Percentiles rank a stretch among this genome's conserved stretches.
Conservation (phyloP, 2,888 invertebrate species). For the Ophion slaviceki region DNA sequence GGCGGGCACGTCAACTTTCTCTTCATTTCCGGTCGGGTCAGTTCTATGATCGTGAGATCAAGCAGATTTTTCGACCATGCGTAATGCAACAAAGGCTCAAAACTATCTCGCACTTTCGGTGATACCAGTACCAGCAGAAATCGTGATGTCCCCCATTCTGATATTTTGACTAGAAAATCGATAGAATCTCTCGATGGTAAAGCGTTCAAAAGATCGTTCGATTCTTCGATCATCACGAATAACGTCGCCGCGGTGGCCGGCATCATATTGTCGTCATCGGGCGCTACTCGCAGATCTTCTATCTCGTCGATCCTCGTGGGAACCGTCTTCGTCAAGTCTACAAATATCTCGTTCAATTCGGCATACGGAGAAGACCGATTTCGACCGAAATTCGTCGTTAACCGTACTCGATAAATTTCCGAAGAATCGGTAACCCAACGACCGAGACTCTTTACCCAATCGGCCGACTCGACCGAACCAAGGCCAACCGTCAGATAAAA, state of each 20-base stretch:
- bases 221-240: conserved; percentile 25
- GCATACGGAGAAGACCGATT: neutral
- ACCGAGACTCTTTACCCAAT: conserved; percentile 5
- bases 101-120: conserved; percentile 11
- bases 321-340: neutral
- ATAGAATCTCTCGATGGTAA: conserved; percentile 5
- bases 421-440: neutral
- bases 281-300: neutral
- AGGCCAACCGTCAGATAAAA: neutral
- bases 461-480: neutral
- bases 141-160: conserved; percentile 15
- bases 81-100: conserved; percentile 53
- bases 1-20: neutral
- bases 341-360: neutral
- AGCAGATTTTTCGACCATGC: conserved; percentile 59
- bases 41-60: conserved; percentile 63
- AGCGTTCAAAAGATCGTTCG: neutral
- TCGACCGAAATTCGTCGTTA: neutral
- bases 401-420: neutral
- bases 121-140: conserved; percentile 47
- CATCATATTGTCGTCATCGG: neutral
- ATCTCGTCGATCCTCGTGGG: neutral
- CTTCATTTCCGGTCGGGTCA: conserved; percentile 11
- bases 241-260: conserved; percentile 16
- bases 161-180: conserved; percentile 20